phyloP scores from a whole-genome alignment of 1,140 invertebrate genomes.

The Daktulosphaira vitifoliae region DNA sequence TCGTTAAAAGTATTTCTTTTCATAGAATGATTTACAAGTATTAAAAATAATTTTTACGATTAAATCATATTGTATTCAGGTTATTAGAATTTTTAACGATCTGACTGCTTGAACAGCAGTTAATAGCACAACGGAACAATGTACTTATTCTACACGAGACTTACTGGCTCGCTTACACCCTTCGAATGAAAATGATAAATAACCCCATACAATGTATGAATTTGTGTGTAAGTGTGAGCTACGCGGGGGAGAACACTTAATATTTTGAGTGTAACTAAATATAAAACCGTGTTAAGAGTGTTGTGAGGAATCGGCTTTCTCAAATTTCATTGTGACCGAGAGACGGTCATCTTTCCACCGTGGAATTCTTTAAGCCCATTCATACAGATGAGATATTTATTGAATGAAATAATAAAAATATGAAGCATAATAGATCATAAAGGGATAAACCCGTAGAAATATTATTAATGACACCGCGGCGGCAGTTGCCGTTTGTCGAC shows the following conservation, averaged over 20 bases:
- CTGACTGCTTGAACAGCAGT: background rate
- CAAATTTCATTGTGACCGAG: constrained; percentile 1
- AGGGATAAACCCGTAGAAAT: background rate
- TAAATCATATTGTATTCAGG: constrained; percentile 17
- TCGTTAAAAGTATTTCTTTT: too few species aligned
- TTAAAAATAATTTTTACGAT: constrained; percentile 19
- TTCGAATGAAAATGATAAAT: constrained; percentile 8
- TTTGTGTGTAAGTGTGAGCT: background rate
- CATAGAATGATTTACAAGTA: constrained; percentile 3
- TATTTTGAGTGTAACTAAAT: constrained; percentile 22
- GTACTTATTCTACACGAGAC: background rate
- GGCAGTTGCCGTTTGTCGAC: constrained; percentile 7
- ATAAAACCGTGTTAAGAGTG: constrained; percentile 22
- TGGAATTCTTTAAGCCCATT: constrained; percentile 13
- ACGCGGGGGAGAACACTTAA: constrained; percentile 22
- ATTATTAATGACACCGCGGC: constrained; percentile 20
- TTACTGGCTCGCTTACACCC: background rate
- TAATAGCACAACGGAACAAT: background rate
- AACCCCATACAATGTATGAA: constrained; percentile 23
- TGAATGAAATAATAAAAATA: constrained; percentile 22
- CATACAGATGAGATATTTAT: background rate
- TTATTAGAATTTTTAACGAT: constrained; percentile 25
- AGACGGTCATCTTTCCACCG: background rate
- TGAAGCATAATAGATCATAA: background rate
- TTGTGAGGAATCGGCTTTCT: constrained; percentile 14